Conservation (phyloP, 2,113 vertebrate genomes). For the Ammospiza caudacuta region DNA sequence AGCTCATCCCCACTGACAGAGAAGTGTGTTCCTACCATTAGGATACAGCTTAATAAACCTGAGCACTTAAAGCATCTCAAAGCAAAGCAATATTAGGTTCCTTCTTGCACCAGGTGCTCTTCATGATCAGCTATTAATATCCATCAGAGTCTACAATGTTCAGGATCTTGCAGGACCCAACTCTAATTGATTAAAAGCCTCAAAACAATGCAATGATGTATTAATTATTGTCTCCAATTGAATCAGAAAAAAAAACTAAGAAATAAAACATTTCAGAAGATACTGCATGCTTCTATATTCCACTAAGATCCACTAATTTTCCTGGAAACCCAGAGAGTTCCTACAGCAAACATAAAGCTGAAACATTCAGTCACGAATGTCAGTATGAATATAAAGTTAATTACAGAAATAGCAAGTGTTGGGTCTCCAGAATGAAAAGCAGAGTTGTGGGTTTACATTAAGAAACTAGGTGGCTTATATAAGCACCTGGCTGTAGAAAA, state of each 20-base stretch:
- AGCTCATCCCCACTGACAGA: background rate
- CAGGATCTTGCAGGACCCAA: background rate
- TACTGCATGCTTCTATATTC: background rate
- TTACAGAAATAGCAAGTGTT: background rate
- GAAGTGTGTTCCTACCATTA: background rate
- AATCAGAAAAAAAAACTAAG: background rate
- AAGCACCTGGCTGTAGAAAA: background rate
- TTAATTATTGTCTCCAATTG: background rate
- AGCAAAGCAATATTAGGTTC: background rate
- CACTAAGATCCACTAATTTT: background rate
- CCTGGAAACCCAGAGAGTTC: background rate
- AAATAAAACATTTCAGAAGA: background rate
- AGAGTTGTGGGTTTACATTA: background rate
- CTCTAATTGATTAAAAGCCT: background rate
- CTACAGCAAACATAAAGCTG: background rate
- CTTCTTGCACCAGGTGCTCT: background rate
- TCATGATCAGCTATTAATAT: background rate
- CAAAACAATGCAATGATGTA: background rate
- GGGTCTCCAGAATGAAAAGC: background rate
- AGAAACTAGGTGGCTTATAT: background rate
- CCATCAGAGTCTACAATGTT: background rate
- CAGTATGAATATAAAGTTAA: background rate
- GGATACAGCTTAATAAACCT: background rate
- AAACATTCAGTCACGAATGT: accelerated
- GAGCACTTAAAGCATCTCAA: background rate